A percentile compares a stretch with the other conserved stretches of the same genome.
Conservation (phyloP, 2,797 vertebrate genomes). For the Dermochelys coriacea region DNA sequence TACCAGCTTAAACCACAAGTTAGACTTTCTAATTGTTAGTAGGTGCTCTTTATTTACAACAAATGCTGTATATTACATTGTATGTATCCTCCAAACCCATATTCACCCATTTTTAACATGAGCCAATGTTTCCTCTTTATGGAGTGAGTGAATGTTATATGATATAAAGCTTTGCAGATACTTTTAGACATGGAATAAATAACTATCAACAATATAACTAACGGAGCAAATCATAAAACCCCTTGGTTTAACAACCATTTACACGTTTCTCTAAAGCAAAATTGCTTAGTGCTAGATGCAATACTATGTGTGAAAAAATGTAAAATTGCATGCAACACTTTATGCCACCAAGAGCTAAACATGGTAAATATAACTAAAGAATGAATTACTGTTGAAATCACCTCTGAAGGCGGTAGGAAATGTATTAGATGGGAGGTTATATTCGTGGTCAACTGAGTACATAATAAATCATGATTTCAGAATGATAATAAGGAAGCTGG, state of each 20-base stretch:
- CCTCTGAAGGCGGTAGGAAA: slow-evolving; percentile 1
- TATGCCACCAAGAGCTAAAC: slow-evolving; percentile 3
- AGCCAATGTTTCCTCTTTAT: background rate
- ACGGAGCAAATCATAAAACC: background rate
- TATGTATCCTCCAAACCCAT: background rate
- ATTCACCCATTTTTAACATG: background rate
- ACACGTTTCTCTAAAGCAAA: background rate
- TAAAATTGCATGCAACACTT: background rate
- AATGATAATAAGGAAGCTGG: slow-evolving; percentile 27
- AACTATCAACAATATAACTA: background rate
- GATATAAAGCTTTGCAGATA: background rate
- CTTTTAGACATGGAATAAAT: background rate
- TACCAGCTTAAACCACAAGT: background rate
- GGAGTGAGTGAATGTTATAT: background rate
- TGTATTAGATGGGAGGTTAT: slow-evolving; percentile 26
- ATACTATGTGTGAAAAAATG: background rate
- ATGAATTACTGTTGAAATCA: slow-evolving; percentile 23
- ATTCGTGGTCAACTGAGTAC: background rate
- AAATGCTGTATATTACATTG: background rate
- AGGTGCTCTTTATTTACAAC: background rate
- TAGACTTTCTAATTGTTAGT: background rate
- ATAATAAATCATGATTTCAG: slow-evolving; percentile 27
- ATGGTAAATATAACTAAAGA: slow-evolving; percentile 13
- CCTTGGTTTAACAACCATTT: background rate
- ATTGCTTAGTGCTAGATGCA: background rate